These are phyloP conservation scores for Chaenocephalus aceratus DNA, from an alignment of 2,113 vertebrate species.

Conservation along the genomic window DNA sequence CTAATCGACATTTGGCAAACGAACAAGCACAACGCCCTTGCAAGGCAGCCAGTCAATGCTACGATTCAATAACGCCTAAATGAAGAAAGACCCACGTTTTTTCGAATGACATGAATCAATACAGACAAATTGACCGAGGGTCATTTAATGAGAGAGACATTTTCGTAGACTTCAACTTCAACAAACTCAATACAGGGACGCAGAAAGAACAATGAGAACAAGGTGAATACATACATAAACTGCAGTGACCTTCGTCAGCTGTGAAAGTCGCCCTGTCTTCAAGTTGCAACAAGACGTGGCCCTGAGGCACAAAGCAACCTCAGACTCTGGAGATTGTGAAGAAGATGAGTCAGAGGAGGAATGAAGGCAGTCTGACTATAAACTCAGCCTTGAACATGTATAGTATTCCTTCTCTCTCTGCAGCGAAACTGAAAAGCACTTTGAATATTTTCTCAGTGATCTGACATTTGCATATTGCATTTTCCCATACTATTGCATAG, in stretches of 20 bases:
- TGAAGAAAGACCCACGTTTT: slow-evolving; percentile 13
- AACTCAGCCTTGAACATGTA: slow-evolving; percentile 54
- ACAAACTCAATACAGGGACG: slow-evolving; percentile 2
- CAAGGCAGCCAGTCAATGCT: background rate
- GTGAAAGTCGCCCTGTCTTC: slow-evolving; percentile 2
- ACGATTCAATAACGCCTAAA: background rate
- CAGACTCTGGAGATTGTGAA: slow-evolving; percentile 34
- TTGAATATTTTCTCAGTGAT: slow-evolving; percentile 21
- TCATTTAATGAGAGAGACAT: background rate
- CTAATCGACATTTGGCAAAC: background rate
- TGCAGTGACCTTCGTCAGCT: slow-evolving; percentile 42
- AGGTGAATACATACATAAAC: slow-evolving; percentile 23
- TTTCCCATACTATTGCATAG: background rate
- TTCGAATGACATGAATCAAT: background rate
- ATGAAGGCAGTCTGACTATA: slow-evolving; percentile 20
- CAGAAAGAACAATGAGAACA: background rate
- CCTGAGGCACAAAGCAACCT: slow-evolving; percentile 23
- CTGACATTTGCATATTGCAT: slow-evolving; percentile 57
- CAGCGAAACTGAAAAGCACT: slow-evolving; percentile 26
- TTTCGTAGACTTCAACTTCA: background rate
- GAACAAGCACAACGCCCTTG: background rate
- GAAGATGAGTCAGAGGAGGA: slow-evolving; percentile 51
- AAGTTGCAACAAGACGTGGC: too few relatives aligned
- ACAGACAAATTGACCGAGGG: background rate
- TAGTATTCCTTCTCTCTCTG: slow-evolving; percentile 17